phyloP scores from a whole-genome alignment of 2,888 invertebrate genomes.

The Pelosia muscerda region DNA sequence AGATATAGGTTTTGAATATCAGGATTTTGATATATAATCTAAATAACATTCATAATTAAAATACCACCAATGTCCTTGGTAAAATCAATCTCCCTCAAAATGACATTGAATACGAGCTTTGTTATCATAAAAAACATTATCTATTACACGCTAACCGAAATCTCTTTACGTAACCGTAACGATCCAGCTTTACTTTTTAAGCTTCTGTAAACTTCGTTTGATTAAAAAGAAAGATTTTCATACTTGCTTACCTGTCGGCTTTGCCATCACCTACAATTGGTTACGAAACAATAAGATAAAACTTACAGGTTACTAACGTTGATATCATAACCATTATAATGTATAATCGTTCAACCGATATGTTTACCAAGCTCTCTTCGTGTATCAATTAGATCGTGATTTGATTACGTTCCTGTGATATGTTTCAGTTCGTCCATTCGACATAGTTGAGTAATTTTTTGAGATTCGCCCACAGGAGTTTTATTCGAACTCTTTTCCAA shows the following conservation, averaged over 20 bases:
- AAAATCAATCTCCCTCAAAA: neutral
- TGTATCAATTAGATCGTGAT: slow-evolving; percentile 52
- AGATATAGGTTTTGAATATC: too few relatives aligned
- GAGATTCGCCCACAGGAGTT: slow-evolving; percentile 6
- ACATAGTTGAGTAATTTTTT: slow-evolving; percentile 34
- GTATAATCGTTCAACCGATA: slow-evolving; percentile 47
- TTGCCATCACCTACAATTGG: slow-evolving; percentile 17
- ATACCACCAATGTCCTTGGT: neutral
- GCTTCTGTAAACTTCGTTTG: neutral
- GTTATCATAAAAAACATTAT: neutral
- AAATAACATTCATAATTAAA: neutral
- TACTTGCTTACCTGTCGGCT: neutral
- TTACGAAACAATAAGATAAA: slow-evolving; percentile 24
- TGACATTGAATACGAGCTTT: neutral
- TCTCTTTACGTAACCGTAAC: slow-evolving; percentile 1
- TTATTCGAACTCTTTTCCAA: slow-evolving; percentile 23
- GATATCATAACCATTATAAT: slow-evolving; percentile 48
- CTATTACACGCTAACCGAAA: neutral
- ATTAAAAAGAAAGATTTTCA: neutral
- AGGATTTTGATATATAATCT: too few relatives aligned
- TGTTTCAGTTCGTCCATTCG: slow-evolving; percentile 31
- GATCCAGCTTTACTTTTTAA: neutral
- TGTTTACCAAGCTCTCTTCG: slow-evolving; percentile 55
- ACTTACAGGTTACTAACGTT: slow-evolving; percentile 28
- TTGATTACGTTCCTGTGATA: slow-evolving; percentile 31